Evolutionary conservation across 2,113 vertebrate species (phyloP).

Genomic region (Myiopsitta monachus): DNA sequence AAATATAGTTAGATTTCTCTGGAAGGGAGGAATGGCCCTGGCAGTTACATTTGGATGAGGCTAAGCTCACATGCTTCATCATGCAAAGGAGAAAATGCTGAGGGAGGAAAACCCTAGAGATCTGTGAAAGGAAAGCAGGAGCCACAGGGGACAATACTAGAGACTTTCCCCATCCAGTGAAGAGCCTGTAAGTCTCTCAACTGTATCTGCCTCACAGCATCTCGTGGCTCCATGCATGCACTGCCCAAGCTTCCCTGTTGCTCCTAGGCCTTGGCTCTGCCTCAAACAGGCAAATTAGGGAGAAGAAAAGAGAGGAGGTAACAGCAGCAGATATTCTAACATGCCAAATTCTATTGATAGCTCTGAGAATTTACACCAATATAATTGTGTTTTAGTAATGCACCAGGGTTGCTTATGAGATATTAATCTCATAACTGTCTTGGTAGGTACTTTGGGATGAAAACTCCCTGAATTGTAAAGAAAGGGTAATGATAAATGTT

Average conservation of each 20-base stretch:
- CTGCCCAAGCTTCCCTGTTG: background rate
- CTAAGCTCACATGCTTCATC: background rate
- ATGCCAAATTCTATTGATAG: background rate
- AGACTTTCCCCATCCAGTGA: background rate
- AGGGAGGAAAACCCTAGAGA: background rate
- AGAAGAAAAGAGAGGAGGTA: background rate
- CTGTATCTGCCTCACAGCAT: background rate
- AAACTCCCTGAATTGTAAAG: background rate
- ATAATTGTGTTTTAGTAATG: background rate
- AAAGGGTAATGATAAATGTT: background rate
- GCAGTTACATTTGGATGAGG: background rate
- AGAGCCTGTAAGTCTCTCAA: background rate
- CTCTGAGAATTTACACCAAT: background rate
- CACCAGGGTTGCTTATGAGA: background rate
- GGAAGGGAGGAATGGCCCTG: background rate
- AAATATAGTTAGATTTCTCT: background rate
- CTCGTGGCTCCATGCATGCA: background rate
- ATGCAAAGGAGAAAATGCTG: background rate
- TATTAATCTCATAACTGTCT: background rate
- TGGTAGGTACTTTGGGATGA: background rate
- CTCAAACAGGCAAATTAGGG: background rate
- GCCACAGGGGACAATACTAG: too few species aligned
- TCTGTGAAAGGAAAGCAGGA: background rate
- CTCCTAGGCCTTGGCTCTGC: background rate
- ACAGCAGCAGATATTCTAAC: background rate